These are phyloP conservation scores for Microctenopoma stevenorrisi DNA, from an alignment of 2,797 vertebrate genomes.

Conservation along the genomic window DNA sequence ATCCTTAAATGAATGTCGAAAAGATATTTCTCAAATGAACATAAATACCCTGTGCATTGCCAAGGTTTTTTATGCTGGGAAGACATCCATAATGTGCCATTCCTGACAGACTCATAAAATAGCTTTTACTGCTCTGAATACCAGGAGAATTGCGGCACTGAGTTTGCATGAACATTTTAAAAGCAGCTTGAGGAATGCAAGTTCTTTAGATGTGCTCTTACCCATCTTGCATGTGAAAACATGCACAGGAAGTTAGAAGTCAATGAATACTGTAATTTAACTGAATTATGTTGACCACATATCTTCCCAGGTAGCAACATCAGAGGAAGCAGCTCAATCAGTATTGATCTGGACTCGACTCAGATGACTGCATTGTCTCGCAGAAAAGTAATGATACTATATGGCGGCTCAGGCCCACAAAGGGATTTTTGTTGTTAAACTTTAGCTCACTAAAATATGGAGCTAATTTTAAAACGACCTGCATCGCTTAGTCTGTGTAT, in stretches of 20 bases:
- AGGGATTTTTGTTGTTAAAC: conserved; percentile 28
- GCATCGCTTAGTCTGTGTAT: not conserved
- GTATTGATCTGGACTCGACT: conserved; percentile 75
- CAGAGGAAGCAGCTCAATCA: conserved; percentile 74
- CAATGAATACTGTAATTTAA: conserved; percentile 86
- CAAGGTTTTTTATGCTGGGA: conserved; percentile 74
- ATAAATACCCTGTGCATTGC: conserved; percentile 72
- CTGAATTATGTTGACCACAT: conserved; percentile 86
- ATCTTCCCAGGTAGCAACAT: conserved; percentile 79
- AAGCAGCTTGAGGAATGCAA: conserved; percentile 83
- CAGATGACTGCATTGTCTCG: conserved; percentile 61
- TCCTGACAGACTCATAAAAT: conserved; percentile 85
- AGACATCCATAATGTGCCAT: conserved; percentile 80
- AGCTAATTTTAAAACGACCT: not conserved
- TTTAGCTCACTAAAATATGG: conserved; percentile 16
- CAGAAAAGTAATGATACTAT: conserved; percentile 50
- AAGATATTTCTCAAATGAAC: conserved; percentile 74
- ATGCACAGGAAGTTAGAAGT: conserved; percentile 85
- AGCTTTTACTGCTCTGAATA: conserved; percentile 85
- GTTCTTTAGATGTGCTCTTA: conserved; percentile 81
- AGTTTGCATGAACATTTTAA: conserved; percentile 84
- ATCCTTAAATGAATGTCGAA: conserved; percentile 66
- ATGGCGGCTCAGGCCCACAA: conserved; percentile 23
- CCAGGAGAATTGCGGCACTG: conserved; percentile 83
- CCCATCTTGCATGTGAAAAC: conserved; percentile 84